Base-by-base conservation (phyloP, 2,113 vertebrate genomes). In the Catagonus wagneri region DNA sequence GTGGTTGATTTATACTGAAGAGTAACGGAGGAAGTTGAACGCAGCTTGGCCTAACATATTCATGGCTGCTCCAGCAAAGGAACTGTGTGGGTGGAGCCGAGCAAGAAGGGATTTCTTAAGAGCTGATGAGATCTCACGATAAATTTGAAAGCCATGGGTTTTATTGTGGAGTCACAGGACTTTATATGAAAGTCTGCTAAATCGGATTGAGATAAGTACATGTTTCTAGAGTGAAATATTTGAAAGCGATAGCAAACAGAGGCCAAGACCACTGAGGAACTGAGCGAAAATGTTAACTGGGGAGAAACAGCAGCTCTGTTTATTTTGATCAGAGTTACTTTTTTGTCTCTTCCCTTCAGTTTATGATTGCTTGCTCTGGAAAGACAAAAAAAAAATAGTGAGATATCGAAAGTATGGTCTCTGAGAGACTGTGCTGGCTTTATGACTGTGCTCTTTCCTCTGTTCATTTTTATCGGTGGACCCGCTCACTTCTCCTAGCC, bases 361-460 rank as follows among this genome's bases (percentile, higher is more conserved):
- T 80, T 93, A 96, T 80, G 85, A 83, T 63, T n/a, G 3, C 81
- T 54, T 83, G 54, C 96, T 83, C 97, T 95, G 50, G 65, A 84
- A 96, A 39, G 63, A 90, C n/a, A n/a, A n/a, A 97, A 32, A 39
- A 93, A 94, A 90, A 79, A 80, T n/a, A 25, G 96, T 68, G 83
- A 96, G 85, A 72, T 95, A 96, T 95, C 91, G 95, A 96, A 97
- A 97, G 97, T 95, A 74, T 85, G 61, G 93, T 93, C 92, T 95
- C 74, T 36, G 90, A 74, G 94, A 76, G 80, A 52, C 84, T 17
- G 22, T 19, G n/a, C 94, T 56, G 92, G 44, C 96, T 98, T 98
- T 96, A 98, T 10, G 88, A 83, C 98, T 97, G 95, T 96, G 97
- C 96, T 97, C 97, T 98, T 96, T 97, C 63, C 15, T 68, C 50